Conservation (phyloP, 2,888 invertebrate genomes). For the Dyspetes luteomarginatus region DNA sequence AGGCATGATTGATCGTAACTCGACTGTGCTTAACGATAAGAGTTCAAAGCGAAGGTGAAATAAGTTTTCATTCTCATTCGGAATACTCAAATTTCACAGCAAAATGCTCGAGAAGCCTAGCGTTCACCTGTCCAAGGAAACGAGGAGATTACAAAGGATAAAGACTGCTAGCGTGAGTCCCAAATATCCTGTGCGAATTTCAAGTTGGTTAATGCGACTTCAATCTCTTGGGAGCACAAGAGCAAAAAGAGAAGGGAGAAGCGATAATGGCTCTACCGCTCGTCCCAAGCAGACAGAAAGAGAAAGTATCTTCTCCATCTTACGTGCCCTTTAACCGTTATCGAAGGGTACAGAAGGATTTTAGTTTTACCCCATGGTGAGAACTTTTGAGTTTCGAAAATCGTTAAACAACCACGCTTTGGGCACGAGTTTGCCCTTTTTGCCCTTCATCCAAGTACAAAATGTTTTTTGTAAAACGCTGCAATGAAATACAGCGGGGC, state of each 20-base stretch:
- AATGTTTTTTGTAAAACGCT: constrained; percentile 30
- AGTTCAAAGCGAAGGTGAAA: constrained; percentile 41
- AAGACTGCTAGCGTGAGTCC: constrained; percentile 16
- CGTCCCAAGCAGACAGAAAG: background rate
- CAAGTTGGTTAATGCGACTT: constrained; percentile 49
- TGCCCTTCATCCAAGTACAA: constrained; percentile 19
- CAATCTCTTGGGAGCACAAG: constrained; percentile 33
- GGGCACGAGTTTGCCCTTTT: constrained; percentile 11
- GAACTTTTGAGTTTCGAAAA: constrained; percentile 48
- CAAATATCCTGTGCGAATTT: constrained; percentile 45
- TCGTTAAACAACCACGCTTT: background rate
- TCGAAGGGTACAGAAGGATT: constrained; percentile 28
- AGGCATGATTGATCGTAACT: constrained; percentile 2
- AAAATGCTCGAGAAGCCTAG: constrained; percentile 1
- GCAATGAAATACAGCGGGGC: constrained; percentile 33
- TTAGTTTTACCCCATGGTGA: constrained; percentile 15
- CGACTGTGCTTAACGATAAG: constrained; percentile 35
- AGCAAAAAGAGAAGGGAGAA: constrained; percentile 16
- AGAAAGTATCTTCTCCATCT: constrained; percentile 28
- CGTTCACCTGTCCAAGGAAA: constrained; percentile 13
- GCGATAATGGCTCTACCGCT: constrained; percentile 35
- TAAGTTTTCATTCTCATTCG: constrained; percentile 36
- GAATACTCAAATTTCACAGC: constrained; percentile 35
- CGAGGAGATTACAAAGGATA: constrained; percentile 36
- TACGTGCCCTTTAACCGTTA: constrained; percentile 45